Conservation (phyloP, 2,797 vertebrate genomes). For the Crocidura indochinensis region DNA sequence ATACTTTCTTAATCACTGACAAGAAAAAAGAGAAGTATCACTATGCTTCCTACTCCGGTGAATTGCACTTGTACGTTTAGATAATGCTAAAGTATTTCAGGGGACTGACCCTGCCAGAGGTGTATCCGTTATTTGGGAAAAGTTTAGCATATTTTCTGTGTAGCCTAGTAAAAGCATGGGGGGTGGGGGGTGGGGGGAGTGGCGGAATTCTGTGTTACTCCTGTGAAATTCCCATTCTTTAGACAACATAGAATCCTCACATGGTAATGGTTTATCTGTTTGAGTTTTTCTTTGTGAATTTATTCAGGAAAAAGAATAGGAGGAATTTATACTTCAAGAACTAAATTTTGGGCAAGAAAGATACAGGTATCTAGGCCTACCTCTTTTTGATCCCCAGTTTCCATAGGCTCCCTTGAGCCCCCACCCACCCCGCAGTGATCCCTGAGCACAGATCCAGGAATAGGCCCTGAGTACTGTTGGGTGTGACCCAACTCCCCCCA, state of each 20-base stretch:
- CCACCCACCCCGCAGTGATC: too few species aligned
- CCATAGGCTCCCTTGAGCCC: too few species aligned
- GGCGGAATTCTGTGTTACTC: conserved; percentile 24
- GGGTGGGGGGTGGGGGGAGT: conserved; percentile 4
- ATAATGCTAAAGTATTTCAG: neutral
- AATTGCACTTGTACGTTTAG: neutral
- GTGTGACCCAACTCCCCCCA: too few species aligned
- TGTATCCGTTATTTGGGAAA: conserved; percentile 14
- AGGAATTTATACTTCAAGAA: conserved; percentile 3
- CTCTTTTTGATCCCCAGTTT: too few species aligned
- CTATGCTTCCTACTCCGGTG: conserved; percentile 16
- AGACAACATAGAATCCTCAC: neutral
- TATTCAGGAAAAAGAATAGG: conserved; percentile 48
- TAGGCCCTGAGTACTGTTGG: too few species aligned
- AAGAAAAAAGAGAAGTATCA: conserved; percentile 16
- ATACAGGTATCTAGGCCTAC: neutral
- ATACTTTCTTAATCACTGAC: conserved; percentile 37
- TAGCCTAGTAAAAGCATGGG: conserved; percentile 52
- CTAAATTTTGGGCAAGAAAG: conserved; percentile 51
- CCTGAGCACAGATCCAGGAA: too few species aligned
- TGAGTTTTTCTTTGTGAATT: conserved; percentile 38
- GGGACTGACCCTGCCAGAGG: conserved; percentile 34
- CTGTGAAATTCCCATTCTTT: conserved; percentile 53
- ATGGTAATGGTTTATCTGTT: conserved; percentile 57
- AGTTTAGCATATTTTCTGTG: conserved; percentile 24